Evolutionary conservation across 2,888 invertebrate species (phyloP), one percentile per base, ranked within the genome.

Genomic region (Hirtodrosophila alboralis): DNA sequence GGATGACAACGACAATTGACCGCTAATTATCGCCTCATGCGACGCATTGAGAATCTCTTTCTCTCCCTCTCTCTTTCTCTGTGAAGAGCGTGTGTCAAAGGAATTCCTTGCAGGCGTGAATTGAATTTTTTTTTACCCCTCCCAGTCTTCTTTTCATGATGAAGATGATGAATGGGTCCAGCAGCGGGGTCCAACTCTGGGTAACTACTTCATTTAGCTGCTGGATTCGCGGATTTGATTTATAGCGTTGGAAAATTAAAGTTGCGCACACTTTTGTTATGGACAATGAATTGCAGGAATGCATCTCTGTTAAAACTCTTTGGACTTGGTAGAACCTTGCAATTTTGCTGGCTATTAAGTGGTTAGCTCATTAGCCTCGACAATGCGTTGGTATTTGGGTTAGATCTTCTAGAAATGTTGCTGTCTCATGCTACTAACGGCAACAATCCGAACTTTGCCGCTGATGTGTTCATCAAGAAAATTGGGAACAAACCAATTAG

Each of bases 21-120:
- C 85, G 80, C 85, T 85, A 83, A 85, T 83, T 83, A 85, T 79
- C 79, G 68, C 75, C 79, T 68, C 59, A 40, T 47, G 72, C 53
- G 48, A 34, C 21, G 57, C 52, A 61, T 36, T 41, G 52, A 23
- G 30, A 23, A 38, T 36, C 26, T 31, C n/a, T 18, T 27, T n/a
- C n/a, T n/a, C n/a, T n/a, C n/a, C n/a, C n/a, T n/a, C n/a, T 36
- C 26, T 31, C n/a, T 18, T 27, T n/a, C n/a, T n/a, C n/a, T n/a
- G n/a, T 37, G 54, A 27, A 41, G 41, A 44, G 54, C 54, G 59
- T 74, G 64, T 68, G 71, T 72, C 58, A 61, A 65, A 69, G 73
- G 61, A 60, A 81, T 81, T 81, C 74, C 67, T 66, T 52, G 47
- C 57, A 74, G 85, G 79, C 80, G 86, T 85, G 74, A 85, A 85